Base-by-base conservation (phyloP, 2,113 vertebrate genomes). In the Felis catus region DNA sequence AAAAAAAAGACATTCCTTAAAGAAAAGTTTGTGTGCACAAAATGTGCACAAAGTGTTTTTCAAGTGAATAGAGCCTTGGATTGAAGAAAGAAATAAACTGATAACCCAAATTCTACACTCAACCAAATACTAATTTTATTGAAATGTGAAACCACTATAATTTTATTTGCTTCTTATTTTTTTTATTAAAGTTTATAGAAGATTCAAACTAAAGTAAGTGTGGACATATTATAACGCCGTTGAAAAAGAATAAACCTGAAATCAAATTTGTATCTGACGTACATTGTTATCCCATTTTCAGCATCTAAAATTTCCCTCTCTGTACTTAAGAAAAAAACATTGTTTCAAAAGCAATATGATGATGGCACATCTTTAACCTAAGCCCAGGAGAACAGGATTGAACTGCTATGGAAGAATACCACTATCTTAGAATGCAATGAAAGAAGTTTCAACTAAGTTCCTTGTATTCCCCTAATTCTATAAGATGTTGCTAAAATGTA, bases 401-500 rank as follows among this genome's bases (percentile, higher is more conserved):
- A 23, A 78, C 78, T 83, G 10, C 33, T 55, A 36, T 36, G 11
- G 21, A 73, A 89, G 41, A 71, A 74, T 83, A 83, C 73, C 2
- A 51, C 5, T 89, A 85, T 48, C 15, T n/a, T 61, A 53, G 61
- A 91, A 88, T 51, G n/a, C 1, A 31, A 15, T 65, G 10, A 51
- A 95, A 45, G 8, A 87, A 48, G 66, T 66, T 76, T 87, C 33
- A 98, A 83, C 0, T 61, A 18, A 82, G 2, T 83, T 31, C 1
- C 8, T 82, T 91, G 0, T 29, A 81, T 55, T 33, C 31, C 14
- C 0, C 27, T 33, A 63, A 94, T 31, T 97, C 14, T 82, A 81
- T 89, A 97, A 87, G 23, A 76, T 31, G 7, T 1, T 97, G 5
- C 58, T 68, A 79, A 96, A 91, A 7, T 95, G 2, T 12, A 94